Base-by-base conservation (phyloP, 2,888 invertebrate genomes). In the Scaptomyza reducta region DNA sequence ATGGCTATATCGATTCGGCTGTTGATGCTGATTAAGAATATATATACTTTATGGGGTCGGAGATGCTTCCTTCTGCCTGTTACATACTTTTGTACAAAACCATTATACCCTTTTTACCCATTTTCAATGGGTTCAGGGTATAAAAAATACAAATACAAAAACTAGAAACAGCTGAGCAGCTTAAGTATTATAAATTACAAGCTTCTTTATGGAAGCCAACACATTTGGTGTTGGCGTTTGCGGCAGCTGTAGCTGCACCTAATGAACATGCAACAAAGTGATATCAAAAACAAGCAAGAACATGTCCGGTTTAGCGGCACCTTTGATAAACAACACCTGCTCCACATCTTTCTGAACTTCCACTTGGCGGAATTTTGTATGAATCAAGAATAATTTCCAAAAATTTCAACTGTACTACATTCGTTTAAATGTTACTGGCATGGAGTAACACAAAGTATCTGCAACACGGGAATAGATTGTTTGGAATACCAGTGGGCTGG, bases 101-200 rank as follows among this genome's bases (percentile, higher is more conserved):
- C n/a, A n/a, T n/a, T n/a, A n/a, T n/a, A n/a, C n/a, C n/a, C n/a
- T n/a, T n/a, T n/a, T n/a, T n/a, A n/a, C n/a, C n/a, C n/a, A n/a
- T n/a, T n/a, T n/a, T n/a, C n/a, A n/a, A n/a, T n/a, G n/a, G n/a
- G n/a, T n/a, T n/a, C n/a, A n/a, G n/a, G n/a, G n/a, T n/a, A n/a
- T n/a, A 22, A 22, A 1, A 1, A 22, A 22, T 2, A 22, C 22
- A 22, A 13, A 29, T 57, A 13, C 35, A 25, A 16, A 22, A 41
- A 42, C 53, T 46, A 4, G 4, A 40, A 40, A 33, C 61, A 49
- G 41, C 49, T 63, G 63, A 65, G 71, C 57, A 54, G 77, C 53
- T 60, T 44, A 67, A 80, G 74, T 84, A 70, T 74, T 55, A 85
- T 80, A 85, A 80, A 81, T 80, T 87, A 74, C 65, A 68, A 58